phyloP scores from a whole-genome alignment of 2,888 invertebrate genomes.

The Microplitis deprimator region DNA sequence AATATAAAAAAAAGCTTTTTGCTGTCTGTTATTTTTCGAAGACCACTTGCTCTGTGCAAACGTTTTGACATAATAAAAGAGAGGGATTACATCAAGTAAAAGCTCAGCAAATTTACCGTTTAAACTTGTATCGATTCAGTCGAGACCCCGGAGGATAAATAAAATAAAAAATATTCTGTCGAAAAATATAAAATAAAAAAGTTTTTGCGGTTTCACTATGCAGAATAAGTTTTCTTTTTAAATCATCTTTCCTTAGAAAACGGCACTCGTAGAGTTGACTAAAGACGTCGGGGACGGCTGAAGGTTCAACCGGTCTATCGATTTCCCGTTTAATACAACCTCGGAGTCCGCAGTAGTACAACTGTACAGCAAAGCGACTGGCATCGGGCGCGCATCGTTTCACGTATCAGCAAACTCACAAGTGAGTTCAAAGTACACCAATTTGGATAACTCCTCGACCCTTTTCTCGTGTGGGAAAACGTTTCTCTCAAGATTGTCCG shows the following conservation, averaged over 20 bases:
- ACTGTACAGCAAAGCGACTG: neutral
- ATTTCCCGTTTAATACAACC: slow-evolving; percentile 29
- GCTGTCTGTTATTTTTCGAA: neutral
- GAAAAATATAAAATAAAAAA: neutral
- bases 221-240: slow-evolving; percentile 3
- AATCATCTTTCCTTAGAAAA: slow-evolving; percentile 1
- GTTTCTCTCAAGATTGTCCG: slow-evolving; percentile 31
- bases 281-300: slow-evolving; percentile 9
- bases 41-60: neutral
- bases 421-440: slow-evolving; percentile 40
- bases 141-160: neutral
- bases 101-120: neutral
- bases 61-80: neutral
- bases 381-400: slow-evolving; percentile 19
- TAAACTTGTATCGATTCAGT: slow-evolving; percentile 3
- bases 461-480: slow-evolving; percentile 32
- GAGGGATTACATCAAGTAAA: neutral
- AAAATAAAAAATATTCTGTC: neutral
- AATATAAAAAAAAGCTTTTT: too few relatives aligned
- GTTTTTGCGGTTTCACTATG: neutral
- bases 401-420: slow-evolving; percentile 4
- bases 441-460: slow-evolving; percentile 38
- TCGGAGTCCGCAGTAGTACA: neutral
- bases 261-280: slow-evolving; percentile 8
- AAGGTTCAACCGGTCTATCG: slow-evolving; percentile 24